Conservation (phyloP, 2,888 invertebrate species). For the Dusona sp. region DNA sequence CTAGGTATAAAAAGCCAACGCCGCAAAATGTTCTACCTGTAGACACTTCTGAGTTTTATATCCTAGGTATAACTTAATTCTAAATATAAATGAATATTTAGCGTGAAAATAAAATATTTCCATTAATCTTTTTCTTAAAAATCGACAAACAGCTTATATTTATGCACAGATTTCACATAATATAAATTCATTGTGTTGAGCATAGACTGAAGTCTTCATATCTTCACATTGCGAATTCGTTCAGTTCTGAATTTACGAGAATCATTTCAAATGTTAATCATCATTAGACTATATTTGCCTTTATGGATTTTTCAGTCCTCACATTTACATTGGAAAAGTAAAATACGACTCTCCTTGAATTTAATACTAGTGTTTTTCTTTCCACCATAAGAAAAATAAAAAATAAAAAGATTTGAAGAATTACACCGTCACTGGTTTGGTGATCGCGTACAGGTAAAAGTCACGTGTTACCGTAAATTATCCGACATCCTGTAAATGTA, state of each 20-base stretch:
- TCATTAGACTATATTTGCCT: not conserved
- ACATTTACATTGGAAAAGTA: not conserved
- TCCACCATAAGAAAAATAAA: not conserved
- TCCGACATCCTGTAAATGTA: slow-evolving; percentile 55
- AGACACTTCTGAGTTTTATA: not conserved
- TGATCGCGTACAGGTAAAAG: slow-evolving; percentile 46
- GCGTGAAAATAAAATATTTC: not conserved
- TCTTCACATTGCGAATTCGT: not conserved
- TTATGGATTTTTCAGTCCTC: not conserved
- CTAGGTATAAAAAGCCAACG: slow-evolving; percentile 1
- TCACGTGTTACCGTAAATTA: slow-evolving; percentile 71
- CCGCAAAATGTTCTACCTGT: not conserved
- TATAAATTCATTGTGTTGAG: not conserved
- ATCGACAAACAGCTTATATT: not conserved
- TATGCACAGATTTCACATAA: not conserved
- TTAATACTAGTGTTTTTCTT: not conserved
- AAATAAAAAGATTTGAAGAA: not conserved
- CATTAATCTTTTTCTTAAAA: not conserved
- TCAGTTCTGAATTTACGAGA: not conserved
- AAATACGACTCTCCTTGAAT: not conserved
- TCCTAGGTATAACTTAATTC: not conserved
- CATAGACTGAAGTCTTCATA: not conserved
- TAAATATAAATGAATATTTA: not conserved
- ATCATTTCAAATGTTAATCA: not conserved
- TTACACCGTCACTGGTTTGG: not conserved